phyloP scores from a whole-genome alignment of 2,888 invertebrate species.

The Tenthredo amoena region DNA sequence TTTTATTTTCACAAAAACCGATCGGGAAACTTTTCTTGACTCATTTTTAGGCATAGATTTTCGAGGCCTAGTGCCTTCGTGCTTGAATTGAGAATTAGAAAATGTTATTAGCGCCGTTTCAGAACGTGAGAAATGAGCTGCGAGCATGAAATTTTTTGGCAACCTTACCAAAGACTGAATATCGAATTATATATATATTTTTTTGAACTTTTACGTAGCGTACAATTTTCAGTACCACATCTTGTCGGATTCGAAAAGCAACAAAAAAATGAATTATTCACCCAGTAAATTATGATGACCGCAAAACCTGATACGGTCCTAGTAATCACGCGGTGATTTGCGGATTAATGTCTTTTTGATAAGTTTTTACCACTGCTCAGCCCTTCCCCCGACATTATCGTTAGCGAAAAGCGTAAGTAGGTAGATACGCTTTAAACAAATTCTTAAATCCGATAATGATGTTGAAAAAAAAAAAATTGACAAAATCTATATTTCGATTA shows the following conservation, averaged over 20 bases:
- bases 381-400: conserved; percentile 25
- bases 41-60: neutral
- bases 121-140: neutral
- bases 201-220: neutral
- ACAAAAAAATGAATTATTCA: conserved; percentile 18
- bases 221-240: neutral
- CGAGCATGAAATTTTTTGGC: neutral
- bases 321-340: conserved; percentile 45
- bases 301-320: conserved; percentile 46
- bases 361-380: conserved; percentile 42
- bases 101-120: neutral
- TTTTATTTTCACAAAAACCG: neutral
- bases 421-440: conserved; percentile 11
- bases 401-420: neutral
- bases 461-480: neutral
- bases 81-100: neutral
- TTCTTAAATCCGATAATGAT: neutral
- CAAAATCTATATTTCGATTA: neutral
- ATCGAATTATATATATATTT: neutral
- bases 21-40: neutral
- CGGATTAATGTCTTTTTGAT: conserved; percentile 49
- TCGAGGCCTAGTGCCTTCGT: neutral
- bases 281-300: conserved; percentile 46
- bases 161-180: neutral
- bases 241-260: neutral